A percentile compares a stretch with the other conserved stretches of the same genome.
Conservation (phyloP, 2,888 invertebrate genomes). For the Ypsolopha scabrella region DNA sequence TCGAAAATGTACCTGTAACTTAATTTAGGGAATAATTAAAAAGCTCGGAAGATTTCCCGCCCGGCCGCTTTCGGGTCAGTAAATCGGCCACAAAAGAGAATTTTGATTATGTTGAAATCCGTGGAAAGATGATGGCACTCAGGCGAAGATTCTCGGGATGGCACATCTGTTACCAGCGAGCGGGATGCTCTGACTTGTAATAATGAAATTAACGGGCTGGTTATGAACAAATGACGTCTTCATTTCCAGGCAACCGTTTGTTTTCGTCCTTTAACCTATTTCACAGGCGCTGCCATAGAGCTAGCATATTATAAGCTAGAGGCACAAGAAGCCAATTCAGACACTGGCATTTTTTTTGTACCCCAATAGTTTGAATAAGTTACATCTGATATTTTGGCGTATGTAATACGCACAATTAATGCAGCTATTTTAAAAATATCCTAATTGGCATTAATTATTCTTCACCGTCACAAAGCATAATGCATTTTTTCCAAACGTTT, state of each 20-base stretch:
- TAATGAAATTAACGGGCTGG: slow-evolving; percentile 68
- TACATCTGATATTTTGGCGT: too few relatives aligned
- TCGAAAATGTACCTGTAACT: not conserved
- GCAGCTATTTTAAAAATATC: too few relatives aligned
- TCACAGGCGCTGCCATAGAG: slow-evolving; percentile 43
- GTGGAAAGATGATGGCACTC: not conserved
- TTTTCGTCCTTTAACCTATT: slow-evolving; percentile 53
- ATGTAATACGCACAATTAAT: too few relatives aligned
- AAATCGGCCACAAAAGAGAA: not conserved
- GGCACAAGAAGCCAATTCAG: too few relatives aligned
- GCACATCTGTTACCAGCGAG: slow-evolving; percentile 61
- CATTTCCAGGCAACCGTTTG: slow-evolving; percentile 61
- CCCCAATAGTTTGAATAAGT: too few relatives aligned
- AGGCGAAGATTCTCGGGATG: not conserved
- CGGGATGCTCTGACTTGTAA: slow-evolving; percentile 62
- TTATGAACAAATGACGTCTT: slow-evolving; percentile 69
- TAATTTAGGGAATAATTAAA: not conserved
- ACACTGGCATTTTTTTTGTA: too few relatives aligned
- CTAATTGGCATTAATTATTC: too few relatives aligned
- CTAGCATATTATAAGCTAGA: too few relatives aligned
- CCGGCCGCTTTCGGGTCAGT: not conserved
- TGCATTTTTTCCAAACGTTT: too few relatives aligned
- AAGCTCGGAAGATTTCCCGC: not conserved
- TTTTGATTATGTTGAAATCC: not conserved
- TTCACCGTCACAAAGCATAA: too few relatives aligned